phyloP scores from a whole-genome alignment of 2,113 vertebrate genomes.

The Rhinoptilus africanus region DNA sequence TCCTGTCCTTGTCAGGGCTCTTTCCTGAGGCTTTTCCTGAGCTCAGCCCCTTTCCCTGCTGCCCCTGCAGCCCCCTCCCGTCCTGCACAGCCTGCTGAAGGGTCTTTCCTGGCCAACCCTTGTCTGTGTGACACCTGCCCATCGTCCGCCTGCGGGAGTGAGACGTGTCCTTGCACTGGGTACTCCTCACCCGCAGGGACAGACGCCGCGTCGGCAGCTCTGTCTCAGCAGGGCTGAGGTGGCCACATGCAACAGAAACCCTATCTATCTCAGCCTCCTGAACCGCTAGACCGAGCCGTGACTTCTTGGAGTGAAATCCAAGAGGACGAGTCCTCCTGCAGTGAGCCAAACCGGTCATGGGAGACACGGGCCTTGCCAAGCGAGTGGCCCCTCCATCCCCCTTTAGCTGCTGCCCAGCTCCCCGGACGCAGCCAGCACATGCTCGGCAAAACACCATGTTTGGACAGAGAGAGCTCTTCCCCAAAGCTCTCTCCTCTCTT shows the following conservation, averaged over 20 bases:
- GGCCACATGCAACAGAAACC: background rate
- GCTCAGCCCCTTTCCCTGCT: background rate
- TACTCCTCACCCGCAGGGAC: background rate
- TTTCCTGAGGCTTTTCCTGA: background rate
- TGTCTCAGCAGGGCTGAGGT: background rate
- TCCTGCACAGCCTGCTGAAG: background rate
- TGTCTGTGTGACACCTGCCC: background rate
- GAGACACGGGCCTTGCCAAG: background rate
- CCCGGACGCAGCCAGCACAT: background rate
- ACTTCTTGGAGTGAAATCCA: background rate
- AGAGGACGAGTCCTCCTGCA: background rate
- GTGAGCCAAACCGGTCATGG: background rate
- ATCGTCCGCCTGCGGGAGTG: fast-evolving
- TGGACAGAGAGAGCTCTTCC: background rate
- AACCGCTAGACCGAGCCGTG: background rate
- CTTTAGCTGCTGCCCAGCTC: background rate
- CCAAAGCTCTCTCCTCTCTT: background rate
- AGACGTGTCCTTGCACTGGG: background rate
- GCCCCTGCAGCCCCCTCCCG: background rate
- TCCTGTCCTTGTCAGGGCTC: background rate
- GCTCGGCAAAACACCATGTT: background rate
- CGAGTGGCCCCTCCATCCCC: fast-evolving
- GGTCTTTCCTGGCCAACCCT: no score
- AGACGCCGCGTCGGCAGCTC: background rate
- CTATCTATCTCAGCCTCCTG: background rate